Evolutionary conservation across 2,888 invertebrate genomes (phyloP).

Genomic region (Luperina testacea): DNA sequence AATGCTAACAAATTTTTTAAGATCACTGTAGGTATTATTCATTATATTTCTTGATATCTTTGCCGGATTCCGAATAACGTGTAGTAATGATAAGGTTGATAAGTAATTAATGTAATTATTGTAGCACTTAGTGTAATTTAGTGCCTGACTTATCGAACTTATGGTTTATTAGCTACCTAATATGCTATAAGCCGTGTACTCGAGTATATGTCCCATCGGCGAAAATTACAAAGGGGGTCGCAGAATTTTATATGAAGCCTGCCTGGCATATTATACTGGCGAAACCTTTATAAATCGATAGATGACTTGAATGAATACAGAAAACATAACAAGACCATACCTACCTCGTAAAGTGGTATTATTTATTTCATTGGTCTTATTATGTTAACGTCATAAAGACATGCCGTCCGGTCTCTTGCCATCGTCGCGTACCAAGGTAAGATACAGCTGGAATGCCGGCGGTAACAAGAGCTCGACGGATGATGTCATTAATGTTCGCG

Average conservation of each 20-base stretch:
- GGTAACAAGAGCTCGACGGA: neutral
- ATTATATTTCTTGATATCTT: constrained; percentile 18
- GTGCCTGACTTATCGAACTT: neutral
- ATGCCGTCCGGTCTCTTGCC: neutral
- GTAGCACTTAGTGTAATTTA: constrained; percentile 13
- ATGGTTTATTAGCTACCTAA: constrained; percentile 1
- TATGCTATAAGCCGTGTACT: neutral
- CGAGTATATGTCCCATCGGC: neutral
- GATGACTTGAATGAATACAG: too few species aligned
- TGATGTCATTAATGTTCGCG: neutral
- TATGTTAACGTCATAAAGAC: too few species aligned
- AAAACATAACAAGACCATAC: too few species aligned
- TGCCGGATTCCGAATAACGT: constrained; percentile 17
- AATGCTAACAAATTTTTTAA: too few species aligned
- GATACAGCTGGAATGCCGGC: neutral
- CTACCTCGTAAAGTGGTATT: too few species aligned
- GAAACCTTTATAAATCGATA: too few species aligned
- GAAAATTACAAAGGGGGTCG: too few species aligned
- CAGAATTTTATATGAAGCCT: too few species aligned
- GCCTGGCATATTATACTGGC: too few species aligned
- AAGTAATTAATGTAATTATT: neutral
- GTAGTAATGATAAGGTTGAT: constrained; percentile 18
- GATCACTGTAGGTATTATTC: neutral
- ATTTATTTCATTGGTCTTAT: too few species aligned
- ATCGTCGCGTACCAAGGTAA: neutral